phyloP scores from a whole-genome alignment of 92 coral and sea anemone genomes.

The Palythoa grandiflora region DNA sequence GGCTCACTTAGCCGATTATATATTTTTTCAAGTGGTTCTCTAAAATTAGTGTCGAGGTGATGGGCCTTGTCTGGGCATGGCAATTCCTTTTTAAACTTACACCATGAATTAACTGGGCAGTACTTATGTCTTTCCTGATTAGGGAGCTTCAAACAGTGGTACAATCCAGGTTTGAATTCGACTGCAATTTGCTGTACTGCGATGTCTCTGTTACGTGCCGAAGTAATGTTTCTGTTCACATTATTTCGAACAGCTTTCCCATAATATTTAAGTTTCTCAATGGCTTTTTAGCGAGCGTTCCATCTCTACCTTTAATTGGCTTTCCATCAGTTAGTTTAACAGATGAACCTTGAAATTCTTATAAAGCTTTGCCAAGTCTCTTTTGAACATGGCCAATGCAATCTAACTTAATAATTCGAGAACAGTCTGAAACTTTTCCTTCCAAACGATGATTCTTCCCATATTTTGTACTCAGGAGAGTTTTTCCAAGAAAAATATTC shows the following conservation, averaged over 20 bases:
- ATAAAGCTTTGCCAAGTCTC: neutral
- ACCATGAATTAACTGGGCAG: slow-evolving; percentile 62
- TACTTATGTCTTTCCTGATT: slow-evolving; percentile 46
- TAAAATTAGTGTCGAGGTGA: slow-evolving; percentile 47
- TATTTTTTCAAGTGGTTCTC: slow-evolving; percentile 24
- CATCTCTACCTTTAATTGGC: slow-evolving; percentile 46
- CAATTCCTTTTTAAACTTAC: slow-evolving; percentile 46
- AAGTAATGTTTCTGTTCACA: slow-evolving; percentile 48
- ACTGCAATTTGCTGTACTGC: slow-evolving; percentile 53
- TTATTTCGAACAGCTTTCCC: slow-evolving; percentile 64
- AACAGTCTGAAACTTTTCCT: neutral
- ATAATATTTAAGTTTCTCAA: slow-evolving; percentile 59
- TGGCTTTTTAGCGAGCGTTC: slow-evolving; percentile 52
- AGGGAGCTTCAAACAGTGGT: slow-evolving; percentile 39
- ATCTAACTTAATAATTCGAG: neutral
- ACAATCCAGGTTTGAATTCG: slow-evolving; percentile 54
- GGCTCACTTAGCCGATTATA: slow-evolving; percentile 47
- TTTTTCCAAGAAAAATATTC: slow-evolving; percentile 34
- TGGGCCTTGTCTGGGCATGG: slow-evolving; percentile 51
- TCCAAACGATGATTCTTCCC: slow-evolving; percentile 17
- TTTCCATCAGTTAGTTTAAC: slow-evolving; percentile 60
- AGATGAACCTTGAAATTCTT: neutral
- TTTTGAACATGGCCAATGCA: neutral
- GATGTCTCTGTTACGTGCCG: slow-evolving; percentile 14
- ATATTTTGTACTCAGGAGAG: slow-evolving; percentile 36